Percentiles rank a stretch among this genome's conserved stretches.
phyloP scores from a whole-genome alignment of 2,797 vertebrate species.

The Coendou prehensilis region DNA sequence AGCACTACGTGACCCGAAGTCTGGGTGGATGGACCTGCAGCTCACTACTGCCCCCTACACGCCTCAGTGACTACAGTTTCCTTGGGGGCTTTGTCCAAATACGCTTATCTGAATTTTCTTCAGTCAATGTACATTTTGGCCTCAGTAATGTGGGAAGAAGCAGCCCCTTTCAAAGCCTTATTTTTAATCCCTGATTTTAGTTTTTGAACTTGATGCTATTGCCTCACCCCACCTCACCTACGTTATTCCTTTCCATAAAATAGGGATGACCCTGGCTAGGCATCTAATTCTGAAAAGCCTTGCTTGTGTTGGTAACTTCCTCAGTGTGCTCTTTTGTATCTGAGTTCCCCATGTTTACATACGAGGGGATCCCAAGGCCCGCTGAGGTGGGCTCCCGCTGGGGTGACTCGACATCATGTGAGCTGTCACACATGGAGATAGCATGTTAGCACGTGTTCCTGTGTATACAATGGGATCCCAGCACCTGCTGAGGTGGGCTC shows the following conservation, averaged over 20 bases:
- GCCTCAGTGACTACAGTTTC: neutral
- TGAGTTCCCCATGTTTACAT: neutral
- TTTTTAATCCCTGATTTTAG: neutral
- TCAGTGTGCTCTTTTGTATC: neutral
- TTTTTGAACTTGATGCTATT: neutral
- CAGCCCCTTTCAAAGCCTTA: neutral
- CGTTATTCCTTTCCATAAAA: neutral
- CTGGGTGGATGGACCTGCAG: neutral
- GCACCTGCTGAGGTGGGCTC: neutral
- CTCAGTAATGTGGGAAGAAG: neutral
- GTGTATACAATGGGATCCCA: neutral
- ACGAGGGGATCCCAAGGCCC: neutral
- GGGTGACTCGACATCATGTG: neutral
- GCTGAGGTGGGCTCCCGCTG: neutral
- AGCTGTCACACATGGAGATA: neutral
- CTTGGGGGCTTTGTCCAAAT: neutral
- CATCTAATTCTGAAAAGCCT: neutral
- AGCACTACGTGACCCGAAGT: neutral
- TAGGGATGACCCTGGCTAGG: neutral
- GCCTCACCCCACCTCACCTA: neutral
- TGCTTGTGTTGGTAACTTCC: neutral
- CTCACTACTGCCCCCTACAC: neutral
- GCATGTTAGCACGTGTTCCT: neutral
- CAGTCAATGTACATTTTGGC: neutral
- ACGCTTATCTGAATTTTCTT: constrained; percentile 15